Evolutionary conservation across 2,113 vertebrate species (phyloP).

Genomic region (Rhynchomys soricoides): DNA sequence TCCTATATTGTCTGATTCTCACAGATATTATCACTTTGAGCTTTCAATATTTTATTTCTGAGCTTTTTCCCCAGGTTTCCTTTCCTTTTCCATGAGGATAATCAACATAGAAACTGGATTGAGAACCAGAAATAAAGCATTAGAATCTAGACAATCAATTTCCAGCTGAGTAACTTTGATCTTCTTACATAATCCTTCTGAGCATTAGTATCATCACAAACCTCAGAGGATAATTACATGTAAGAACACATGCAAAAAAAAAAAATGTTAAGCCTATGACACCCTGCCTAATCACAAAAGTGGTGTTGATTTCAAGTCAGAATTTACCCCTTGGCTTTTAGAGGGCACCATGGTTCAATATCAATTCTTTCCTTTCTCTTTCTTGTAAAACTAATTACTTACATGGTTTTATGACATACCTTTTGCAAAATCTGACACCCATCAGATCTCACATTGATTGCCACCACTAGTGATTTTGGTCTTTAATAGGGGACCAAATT

Average conservation of each 20-base stretch:
- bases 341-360: background rate
- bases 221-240: constrained; percentile 37
- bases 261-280: constrained; percentile 28
- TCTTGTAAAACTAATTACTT: background rate
- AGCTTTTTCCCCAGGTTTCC: background rate
- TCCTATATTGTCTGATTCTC: background rate
- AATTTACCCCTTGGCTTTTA: constrained; percentile 30
- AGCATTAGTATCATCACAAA: constrained; percentile 9
- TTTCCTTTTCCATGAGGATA: background rate
- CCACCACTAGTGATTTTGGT: background rate
- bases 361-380: background rate
- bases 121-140: constrained; percentile 36
- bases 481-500: background rate
- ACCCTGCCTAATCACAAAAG: constrained; percentile 28
- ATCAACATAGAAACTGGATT: background rate
- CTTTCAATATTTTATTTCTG: background rate
- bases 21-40: background rate
- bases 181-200: constrained; percentile 3
- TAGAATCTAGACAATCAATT: constrained; percentile 26
- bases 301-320: background rate
- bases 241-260: constrained; percentile 27
- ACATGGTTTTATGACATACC: background rate
- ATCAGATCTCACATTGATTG: background rate
- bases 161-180: constrained; percentile 16
- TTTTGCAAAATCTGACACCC: background rate